Evolutionary conservation across 1,140 invertebrate genomes (phyloP).

Genomic region (honey bee (Apis mellifera)): Amel_HAv3.1 CM009942.2:7451001-7451500

Average conservation of each 20-base stretch:
- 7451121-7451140: too few relatives aligned
- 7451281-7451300: slow-evolving; percentile 49
- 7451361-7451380: slow-evolving; percentile 57
- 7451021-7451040: too few relatives aligned
- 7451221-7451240: slow-evolving; percentile 26
- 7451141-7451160: neutral
- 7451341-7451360: slow-evolving; percentile 11
- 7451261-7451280: slow-evolving; percentile 40
- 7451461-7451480: slow-evolving; percentile 42
- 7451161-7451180: neutral
- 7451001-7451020: too few relatives aligned
- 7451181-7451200: neutral
- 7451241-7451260: slow-evolving; percentile 40
- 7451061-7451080: too few relatives aligned
- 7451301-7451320: slow-evolving; percentile 62
- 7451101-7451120: too few relatives aligned
- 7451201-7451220: neutral
- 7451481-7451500: neutral
- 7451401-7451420: slow-evolving; percentile 50
- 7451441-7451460: slow-evolving; percentile 25
- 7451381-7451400: slow-evolving; percentile 46
- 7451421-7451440: slow-evolving; percentile 10
- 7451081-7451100: neutral
- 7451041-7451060: too few relatives aligned
- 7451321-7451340: slow-evolving; percentile 37